Conservation (phyloP, 1,140 invertebrate genomes). For the Temnothorax curvispinosus region DNA sequence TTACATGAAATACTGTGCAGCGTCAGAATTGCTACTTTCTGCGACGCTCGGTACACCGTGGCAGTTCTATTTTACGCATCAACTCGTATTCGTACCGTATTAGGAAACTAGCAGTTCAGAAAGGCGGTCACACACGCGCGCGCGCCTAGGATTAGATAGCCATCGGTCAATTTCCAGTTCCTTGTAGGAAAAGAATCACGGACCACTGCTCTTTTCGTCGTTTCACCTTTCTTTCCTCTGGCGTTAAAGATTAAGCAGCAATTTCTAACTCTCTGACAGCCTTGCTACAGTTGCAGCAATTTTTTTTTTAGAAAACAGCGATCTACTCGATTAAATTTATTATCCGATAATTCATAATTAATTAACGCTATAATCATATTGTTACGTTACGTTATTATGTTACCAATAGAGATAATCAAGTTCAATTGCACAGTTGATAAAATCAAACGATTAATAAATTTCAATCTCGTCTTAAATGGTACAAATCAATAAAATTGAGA, state of each 20-base stretch:
- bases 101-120: constrained; percentile 67
- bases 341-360: constrained; percentile 1
- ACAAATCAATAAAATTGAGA: constrained; percentile 14
- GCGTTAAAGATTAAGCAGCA: not conserved
- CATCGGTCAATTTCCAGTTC: constrained; percentile 45
- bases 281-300: not conserved
- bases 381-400: not conserved
- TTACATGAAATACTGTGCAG: constrained; percentile 11
- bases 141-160: constrained; percentile 46
- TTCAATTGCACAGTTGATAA: not conserved
- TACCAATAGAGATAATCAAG: not conserved
- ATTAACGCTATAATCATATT: not conserved
- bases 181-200: constrained; percentile 9
- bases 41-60: constrained; percentile 53
- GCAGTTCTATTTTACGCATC: constrained; percentile 64
- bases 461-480: not conserved
- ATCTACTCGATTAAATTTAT: not conserved
- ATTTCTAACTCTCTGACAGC: not conserved
- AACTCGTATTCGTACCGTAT: constrained; percentile 68
- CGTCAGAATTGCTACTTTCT: constrained; percentile 26
- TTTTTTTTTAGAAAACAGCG: not conserved
- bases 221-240: constrained; percentile 19
- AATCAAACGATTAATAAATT: not conserved
- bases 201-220: constrained; percentile 18
- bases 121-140: constrained; percentile 61